Conservation (phyloP, 2,797 vertebrate species). For the Anguilla marmorata region DNA sequence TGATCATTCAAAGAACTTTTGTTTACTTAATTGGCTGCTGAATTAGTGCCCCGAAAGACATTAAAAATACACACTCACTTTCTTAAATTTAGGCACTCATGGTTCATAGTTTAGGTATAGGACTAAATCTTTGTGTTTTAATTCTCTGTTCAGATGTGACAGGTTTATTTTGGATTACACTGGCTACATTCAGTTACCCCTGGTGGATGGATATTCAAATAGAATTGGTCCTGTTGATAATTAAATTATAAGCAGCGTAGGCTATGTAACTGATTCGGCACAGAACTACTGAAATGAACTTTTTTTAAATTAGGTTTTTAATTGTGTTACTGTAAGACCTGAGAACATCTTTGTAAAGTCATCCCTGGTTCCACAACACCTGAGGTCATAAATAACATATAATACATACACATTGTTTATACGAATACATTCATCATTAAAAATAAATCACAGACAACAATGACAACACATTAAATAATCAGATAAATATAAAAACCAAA, state of each 20-base stretch:
- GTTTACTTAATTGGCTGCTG: neutral
- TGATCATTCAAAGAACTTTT: neutral
- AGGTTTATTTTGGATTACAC: neutral
- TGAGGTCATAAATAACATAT: conserved; percentile 21
- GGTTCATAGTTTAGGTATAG: neutral
- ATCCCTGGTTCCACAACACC: neutral
- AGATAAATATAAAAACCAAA: conserved; percentile 25
- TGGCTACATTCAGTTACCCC: neutral
- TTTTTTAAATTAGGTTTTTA: neutral
- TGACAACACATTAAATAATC: neutral
- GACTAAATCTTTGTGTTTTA: neutral
- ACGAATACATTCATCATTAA: neutral
- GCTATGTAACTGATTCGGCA: neutral
- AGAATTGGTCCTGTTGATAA: neutral
- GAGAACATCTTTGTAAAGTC: conserved; percentile 25
- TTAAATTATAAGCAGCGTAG: neutral
- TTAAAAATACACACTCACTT: conserved; percentile 20
- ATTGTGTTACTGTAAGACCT: neutral
- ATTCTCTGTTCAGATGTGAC: neutral
- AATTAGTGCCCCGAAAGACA: conserved; percentile 53
- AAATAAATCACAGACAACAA: neutral
- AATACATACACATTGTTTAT: conserved; percentile 16
- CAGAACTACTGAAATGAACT: too few species aligned
- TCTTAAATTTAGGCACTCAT: neutral
- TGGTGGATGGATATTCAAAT: neutral